phyloP scores from a whole-genome alignment of 2,888 invertebrate genomes.

The Lymantria dispar region DNA sequence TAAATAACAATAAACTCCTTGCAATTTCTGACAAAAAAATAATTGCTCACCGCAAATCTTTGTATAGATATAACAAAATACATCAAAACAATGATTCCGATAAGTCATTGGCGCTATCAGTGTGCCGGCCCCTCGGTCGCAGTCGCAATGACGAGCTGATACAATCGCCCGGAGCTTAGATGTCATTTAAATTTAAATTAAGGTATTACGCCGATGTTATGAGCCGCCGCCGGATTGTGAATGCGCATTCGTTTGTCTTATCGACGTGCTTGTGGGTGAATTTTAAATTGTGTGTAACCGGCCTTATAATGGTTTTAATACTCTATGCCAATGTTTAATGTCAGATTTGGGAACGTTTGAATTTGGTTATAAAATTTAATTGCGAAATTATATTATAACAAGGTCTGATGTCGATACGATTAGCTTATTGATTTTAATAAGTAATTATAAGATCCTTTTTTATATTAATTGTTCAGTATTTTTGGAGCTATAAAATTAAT shows the following conservation, averaged over 20 bases:
- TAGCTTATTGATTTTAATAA: no score
- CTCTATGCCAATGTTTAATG: slow-evolving; percentile 22
- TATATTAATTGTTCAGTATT: no score
- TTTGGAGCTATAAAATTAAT: no score
- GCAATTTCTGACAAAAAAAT: background rate
- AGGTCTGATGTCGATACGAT: no score
- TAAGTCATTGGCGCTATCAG: slow-evolving; percentile 21
- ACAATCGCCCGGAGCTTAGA: slow-evolving; percentile 60
- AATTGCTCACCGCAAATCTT: slow-evolving; percentile 4
- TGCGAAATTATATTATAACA: no score
- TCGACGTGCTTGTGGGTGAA: slow-evolving; percentile 49
- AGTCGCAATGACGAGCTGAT: slow-evolving; percentile 41
- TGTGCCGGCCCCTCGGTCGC: slow-evolving; percentile 12
- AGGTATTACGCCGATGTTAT: slow-evolving; percentile 67
- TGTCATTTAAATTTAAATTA: slow-evolving; percentile 82
- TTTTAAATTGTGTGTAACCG: slow-evolving; percentile 47
- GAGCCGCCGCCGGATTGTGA: slow-evolving; percentile 41
- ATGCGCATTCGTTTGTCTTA: slow-evolving; percentile 45
- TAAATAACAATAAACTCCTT: no score
- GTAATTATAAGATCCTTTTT: no score
- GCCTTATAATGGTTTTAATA: slow-evolving; percentile 31
- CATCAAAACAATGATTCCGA: slow-evolving; percentile 19
- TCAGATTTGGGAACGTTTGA: slow-evolving; percentile 9
- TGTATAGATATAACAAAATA: slow-evolving; percentile 10
- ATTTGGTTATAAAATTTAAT: background rate